These are phyloP conservation scores for Tiliacea citrago DNA, from an alignment of 2,888 invertebrate species.

Conservation along the genomic window DNA sequence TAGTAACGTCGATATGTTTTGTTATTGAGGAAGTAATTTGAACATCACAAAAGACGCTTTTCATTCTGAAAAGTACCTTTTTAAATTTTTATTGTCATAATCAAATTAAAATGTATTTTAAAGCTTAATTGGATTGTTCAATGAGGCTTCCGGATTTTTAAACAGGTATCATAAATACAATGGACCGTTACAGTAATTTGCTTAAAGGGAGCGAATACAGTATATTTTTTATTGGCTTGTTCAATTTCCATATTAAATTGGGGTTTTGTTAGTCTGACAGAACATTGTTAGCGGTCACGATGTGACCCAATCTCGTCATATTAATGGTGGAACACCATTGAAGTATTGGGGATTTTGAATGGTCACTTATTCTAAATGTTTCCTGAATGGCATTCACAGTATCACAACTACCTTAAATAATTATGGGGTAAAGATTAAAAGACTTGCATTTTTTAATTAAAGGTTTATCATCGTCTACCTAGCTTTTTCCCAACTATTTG, in stretches of 20 bases:
- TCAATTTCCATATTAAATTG: slow-evolving; percentile 77
- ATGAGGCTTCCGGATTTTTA: slow-evolving; percentile 68
- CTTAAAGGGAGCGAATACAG: slow-evolving; percentile 68
- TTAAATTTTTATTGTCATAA: slow-evolving; percentile 58
- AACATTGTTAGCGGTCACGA: slow-evolving; percentile 70
- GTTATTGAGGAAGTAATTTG: slow-evolving; percentile 58
- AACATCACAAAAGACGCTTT: slow-evolving; percentile 59
- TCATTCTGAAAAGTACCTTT: slow-evolving; percentile 54
- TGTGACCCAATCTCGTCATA: slow-evolving; percentile 58
- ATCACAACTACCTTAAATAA: neutral
- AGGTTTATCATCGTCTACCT: neutral
- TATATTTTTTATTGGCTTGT: slow-evolving; percentile 68
- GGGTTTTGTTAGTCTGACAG: slow-evolving; percentile 71
- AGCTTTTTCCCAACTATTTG: no score
- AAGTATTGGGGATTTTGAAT: neutral
- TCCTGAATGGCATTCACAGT: neutral
- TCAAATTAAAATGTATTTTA: slow-evolving; percentile 63
- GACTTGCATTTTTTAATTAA: neutral
- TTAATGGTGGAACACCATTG: slow-evolving; percentile 19
- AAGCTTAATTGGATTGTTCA: slow-evolving; percentile 75
- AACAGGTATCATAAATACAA: slow-evolving; percentile 60
- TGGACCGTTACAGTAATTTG: slow-evolving; percentile 71
- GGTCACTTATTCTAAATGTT: neutral
- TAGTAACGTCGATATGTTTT: slow-evolving; percentile 38
- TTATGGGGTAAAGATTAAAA: neutral